These are phyloP conservation scores for Arrhamphus sclerolepis DNA, from an alignment of 2,797 vertebrate species.

Conservation along the genomic window DNA sequence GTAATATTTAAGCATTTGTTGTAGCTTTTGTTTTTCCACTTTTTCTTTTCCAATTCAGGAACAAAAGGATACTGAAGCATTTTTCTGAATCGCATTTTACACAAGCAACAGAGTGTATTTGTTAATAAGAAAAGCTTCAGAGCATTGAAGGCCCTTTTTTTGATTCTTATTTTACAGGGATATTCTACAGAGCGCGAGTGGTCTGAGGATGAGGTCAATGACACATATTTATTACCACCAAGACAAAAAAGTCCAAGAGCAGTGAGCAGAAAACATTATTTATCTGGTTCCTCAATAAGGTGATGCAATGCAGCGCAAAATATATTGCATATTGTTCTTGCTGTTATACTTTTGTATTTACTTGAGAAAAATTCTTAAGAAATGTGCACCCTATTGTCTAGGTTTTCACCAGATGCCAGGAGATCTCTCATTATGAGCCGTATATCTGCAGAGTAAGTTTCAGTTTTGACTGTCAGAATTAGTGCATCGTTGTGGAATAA, in stretches of 20 bases:
- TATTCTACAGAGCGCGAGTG: slow-evolving; percentile 65
- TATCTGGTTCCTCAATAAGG: slow-evolving; percentile 67
- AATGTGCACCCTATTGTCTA: slow-evolving; percentile 40
- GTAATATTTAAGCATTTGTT: neutral
- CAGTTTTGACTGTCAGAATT: neutral
- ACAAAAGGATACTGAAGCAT: neutral
- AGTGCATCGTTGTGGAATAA: too few species aligned
- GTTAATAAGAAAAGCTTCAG: neutral
- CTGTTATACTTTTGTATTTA: slow-evolving; percentile 10
- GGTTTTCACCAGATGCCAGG: slow-evolving; percentile 60
- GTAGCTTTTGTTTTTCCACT: neutral
- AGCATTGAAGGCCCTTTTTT: neutral
- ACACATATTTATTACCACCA: slow-evolving; percentile 42
- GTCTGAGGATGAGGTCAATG: slow-evolving; percentile 71
- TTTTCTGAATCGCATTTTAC: neutral
- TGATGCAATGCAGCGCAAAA: slow-evolving; percentile 35
- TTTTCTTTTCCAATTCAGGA: neutral
- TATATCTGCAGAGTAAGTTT: slow-evolving; percentile 78
- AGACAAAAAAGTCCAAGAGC: slow-evolving; percentile 48
- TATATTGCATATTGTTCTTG: neutral
- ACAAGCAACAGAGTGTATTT: slow-evolving; percentile 1
- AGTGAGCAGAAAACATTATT: slow-evolving; percentile 51
- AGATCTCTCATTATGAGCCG: slow-evolving; percentile 69
- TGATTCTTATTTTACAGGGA: slow-evolving; percentile 59
- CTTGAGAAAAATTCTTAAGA: slow-evolving; percentile 6